Evolutionary conservation across 1,140 invertebrate species (phyloP).

Genomic region (Conus betulinus): DNA sequence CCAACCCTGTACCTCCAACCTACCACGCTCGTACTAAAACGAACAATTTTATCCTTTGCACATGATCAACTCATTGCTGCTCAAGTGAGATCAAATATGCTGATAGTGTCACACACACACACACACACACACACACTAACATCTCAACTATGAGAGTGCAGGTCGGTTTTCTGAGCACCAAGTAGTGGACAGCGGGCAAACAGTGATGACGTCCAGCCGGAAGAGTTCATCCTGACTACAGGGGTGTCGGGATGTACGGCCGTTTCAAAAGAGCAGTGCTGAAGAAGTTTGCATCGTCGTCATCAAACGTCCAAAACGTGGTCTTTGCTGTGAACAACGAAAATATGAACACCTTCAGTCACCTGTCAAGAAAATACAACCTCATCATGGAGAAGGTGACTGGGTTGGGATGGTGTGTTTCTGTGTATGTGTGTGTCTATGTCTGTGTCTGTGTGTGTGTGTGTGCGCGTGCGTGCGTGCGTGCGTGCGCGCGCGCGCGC

Average conservation of each 20-base stretch:
- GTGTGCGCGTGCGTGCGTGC: too few species aligned
- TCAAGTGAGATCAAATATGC: too few species aligned
- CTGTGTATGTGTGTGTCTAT: background rate
- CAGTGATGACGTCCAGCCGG: background rate
- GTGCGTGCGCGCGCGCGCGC: too few species aligned
- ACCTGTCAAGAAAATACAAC: background rate
- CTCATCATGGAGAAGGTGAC: background rate
- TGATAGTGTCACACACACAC: too few species aligned
- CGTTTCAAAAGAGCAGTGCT: background rate
- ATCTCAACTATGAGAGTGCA: background rate
- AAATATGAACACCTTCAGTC: background rate
- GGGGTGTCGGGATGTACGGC: background rate
- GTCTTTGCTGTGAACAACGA: background rate
- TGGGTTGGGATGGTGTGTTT: background rate
- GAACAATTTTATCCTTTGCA: too few species aligned
- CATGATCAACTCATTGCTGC: too few species aligned
- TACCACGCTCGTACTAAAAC: too few species aligned
- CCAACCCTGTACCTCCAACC: too few species aligned
- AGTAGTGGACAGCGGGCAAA: background rate
- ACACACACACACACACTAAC: too few species aligned
- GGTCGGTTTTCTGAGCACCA: background rate
- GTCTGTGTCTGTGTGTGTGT: too few species aligned
- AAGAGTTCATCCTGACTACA: background rate
- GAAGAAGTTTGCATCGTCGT: background rate
- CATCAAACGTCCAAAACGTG: background rate